Evolutionary conservation across 2,113 vertebrate species (phyloP), one percentile per base, ranked within the genome.

Genomic region (Cryptoleucopteryx plumbea): DNA sequence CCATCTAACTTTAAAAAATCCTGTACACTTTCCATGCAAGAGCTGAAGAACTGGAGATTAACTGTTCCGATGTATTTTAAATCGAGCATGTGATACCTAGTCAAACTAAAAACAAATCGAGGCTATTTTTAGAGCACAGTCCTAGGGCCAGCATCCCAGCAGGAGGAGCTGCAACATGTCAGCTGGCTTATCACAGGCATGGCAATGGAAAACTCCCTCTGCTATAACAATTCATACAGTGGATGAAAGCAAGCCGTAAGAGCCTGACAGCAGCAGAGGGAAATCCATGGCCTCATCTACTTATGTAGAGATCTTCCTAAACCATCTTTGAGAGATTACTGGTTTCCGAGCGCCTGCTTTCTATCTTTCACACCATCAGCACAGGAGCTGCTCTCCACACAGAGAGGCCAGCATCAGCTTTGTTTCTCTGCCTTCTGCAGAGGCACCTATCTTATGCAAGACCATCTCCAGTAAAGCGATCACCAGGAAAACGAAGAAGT

Each of bases 71-170:
- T 78, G 90, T 92, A 90, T 88, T 97, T 93, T 96, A 93, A 91
- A 93, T 50, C 10, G 58, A 93, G 84, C 92, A 93, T 93, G 93
- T 86, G 90, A 95, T 88, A 86, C 62, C 34, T 72, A 96, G 83
- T 88, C 80, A 72, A 96, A 89, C 86, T 73, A 78, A 92, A 95
- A 93, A 72, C 93, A 96, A 90, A 92, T 48, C 1, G 0, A 55
- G 38, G 74, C 70, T 97, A 97, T 97, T 96, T 96, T 96, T 97
- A 94, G 86, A 89, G 67, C 47, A 2, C 62, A 34, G 47, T 90
- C 52, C 47, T 58, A 95, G 81, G 83, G 82, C 94, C 89, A 92
- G 94, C 72, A 87, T 87, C 83, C 78, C 91, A 74, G 89, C 96
- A 92, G 90, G 77, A 96, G 90, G 90, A 92, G 75, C 80, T 96